These are phyloP conservation scores for Fregata magnificens DNA, from an alignment of 2,113 vertebrate species.

Conservation along the genomic window DNA sequence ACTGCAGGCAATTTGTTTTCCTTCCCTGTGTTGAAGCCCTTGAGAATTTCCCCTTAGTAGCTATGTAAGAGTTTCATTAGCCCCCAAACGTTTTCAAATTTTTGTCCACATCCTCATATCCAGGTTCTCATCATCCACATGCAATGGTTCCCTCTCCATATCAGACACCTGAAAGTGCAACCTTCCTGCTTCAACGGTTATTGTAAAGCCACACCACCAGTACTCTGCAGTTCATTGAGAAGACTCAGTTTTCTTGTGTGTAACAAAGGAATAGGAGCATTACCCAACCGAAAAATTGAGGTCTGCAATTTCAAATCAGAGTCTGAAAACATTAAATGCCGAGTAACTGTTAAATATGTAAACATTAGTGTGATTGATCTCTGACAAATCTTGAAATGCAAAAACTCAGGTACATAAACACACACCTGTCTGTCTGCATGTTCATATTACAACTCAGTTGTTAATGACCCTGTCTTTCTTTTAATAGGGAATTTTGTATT, in stretches of 20 bases:
- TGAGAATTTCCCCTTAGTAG: background rate
- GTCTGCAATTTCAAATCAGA: background rate
- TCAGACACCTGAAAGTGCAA: background rate
- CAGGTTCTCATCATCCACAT: background rate
- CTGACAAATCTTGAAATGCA: background rate
- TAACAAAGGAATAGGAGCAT: background rate
- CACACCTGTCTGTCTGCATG: background rate
- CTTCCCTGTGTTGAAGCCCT: background rate
- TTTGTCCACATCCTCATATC: background rate
- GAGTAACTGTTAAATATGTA: background rate
- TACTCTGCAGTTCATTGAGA: background rate
- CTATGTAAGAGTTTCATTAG: background rate
- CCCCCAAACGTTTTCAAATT: background rate
- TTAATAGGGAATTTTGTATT: background rate
- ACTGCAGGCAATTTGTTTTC: background rate
- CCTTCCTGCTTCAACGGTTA: background rate
- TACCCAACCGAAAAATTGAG: background rate
- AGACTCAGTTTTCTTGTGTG: background rate
- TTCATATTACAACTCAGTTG: background rate
- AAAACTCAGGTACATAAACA: background rate
- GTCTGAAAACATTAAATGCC: background rate
- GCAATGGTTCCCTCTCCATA: accelerated
- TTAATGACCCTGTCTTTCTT: background rate
- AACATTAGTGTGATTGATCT: background rate
- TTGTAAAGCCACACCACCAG: background rate